Evolutionary conservation across 30 jellyfish, hydroid and myxozoan species (phyloP), one percentile per base, ranked within the genome.

Genomic region (Aurelia sp.): DNA sequence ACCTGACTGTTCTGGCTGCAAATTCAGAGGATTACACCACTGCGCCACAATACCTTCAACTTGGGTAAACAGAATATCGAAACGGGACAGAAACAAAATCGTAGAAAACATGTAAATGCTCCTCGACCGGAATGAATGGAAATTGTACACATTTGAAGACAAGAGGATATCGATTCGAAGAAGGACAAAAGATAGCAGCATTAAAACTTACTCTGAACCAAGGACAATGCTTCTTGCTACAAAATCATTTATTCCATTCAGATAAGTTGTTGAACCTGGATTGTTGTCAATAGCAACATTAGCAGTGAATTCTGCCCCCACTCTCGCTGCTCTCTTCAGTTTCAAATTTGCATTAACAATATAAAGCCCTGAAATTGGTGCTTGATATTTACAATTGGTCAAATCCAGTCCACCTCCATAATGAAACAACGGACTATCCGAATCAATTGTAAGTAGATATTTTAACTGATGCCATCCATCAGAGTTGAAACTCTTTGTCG

Each of bases 201-300:
- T 30, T 13, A 13, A 52, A 13, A 44, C 88, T 52, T 31, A 81
- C 95, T 87, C 82, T 84, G 86, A 72, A 67, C 86, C 92, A 33
- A 73, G 92, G 40, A 74, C 69, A 10, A 58, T 57, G 40, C 74
- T 76, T 55, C 92, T 69, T 63, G 41, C 91, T 0, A 93, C 80
- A 69, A 64, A 88, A 80, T 93, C 98, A 81, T 84, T 90, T 31
- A 93, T 52, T 13, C 96, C 98, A 78, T 93, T 93, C 64, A 80
- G 87, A 53, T 78, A 64, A 58, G 67, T 47, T 20, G 24, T 72
- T 1, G 84, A 51, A 0, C 84, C 81, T 19, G 98, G 98, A 30
- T 72, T 84, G 33, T 86, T 84, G 81, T 93, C 85, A n/a, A 89
- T 27, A 17, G 94, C 96, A 52, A 88, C 82, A 60, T 80, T 93